These are phyloP conservation scores for Buceros bicornis DNA, from an alignment of 2,797 vertebrate species.

Conservation along the genomic window DNA sequence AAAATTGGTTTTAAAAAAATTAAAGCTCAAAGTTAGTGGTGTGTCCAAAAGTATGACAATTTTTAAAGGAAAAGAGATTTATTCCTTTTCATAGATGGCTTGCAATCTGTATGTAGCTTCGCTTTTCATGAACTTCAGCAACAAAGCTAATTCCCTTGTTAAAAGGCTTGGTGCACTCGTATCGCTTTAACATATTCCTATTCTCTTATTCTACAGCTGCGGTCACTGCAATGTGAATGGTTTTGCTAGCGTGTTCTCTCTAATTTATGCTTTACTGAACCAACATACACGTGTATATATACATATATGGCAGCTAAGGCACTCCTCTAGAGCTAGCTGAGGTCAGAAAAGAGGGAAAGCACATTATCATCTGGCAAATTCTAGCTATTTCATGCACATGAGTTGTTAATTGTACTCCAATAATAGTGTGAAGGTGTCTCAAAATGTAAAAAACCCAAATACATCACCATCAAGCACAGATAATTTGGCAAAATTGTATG, in stretches of 20 bases:
- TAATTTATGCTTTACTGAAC: background rate
- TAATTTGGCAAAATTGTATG: background rate
- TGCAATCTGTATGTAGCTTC: background rate
- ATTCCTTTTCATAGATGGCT: background rate
- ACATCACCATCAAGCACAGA: background rate
- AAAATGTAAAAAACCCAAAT: background rate
- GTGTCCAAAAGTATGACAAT: background rate
- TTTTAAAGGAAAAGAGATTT: background rate
- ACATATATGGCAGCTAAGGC: background rate
- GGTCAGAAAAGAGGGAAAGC: background rate
- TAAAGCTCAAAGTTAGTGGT: background rate
- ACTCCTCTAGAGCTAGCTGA: background rate
- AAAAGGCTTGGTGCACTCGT: background rate
- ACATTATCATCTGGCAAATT: background rate
- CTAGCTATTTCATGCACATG: background rate
- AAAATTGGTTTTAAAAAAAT: background rate
- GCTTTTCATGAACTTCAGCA: background rate
- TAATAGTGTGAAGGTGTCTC: background rate
- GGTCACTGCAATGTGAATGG: background rate
- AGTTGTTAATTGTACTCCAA: background rate
- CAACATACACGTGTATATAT: accelerated
- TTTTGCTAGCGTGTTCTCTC: background rate
- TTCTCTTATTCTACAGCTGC: background rate
- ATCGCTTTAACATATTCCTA: background rate
- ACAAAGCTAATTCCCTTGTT: background rate